These are phyloP conservation scores for Charina bottae DNA, from an alignment of 2,113 vertebrate genomes.

Conservation along the genomic window DNA sequence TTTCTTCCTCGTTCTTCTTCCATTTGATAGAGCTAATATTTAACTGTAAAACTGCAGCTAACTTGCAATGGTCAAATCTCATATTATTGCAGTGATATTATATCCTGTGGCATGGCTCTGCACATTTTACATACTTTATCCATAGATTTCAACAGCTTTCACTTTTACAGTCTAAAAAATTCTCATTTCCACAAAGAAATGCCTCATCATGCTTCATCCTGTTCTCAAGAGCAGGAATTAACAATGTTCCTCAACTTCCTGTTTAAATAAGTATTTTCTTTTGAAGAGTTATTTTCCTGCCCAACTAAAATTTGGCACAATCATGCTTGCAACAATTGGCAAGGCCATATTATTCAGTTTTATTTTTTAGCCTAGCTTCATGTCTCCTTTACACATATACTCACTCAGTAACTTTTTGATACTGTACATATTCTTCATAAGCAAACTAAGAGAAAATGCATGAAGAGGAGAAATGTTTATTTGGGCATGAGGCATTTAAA, in stretches of 20 bases:
- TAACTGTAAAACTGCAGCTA: background rate
- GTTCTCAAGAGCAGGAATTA: background rate
- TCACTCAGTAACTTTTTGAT: background rate
- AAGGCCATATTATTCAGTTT: background rate
- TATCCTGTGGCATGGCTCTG: background rate
- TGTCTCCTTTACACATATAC: background rate
- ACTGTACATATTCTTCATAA: background rate
- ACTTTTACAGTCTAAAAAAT: background rate
- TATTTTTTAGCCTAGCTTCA: background rate
- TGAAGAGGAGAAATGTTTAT: too few species aligned
- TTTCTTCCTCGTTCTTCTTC: background rate
- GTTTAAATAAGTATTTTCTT: background rate
- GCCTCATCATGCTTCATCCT: background rate
- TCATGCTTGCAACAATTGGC: slow-evolving; percentile 11
- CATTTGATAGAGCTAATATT: background rate
- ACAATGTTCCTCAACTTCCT: background rate
- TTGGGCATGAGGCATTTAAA: background rate
- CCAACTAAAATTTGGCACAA: slow-evolving; percentile 26
- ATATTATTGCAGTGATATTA: background rate
- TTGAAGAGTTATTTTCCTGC: background rate
- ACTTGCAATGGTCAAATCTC: background rate
- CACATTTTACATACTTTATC: background rate
- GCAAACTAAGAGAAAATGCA: background rate
- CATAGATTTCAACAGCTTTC: background rate
- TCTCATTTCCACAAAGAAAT: background rate